Evolutionary conservation across 2,888 invertebrate species (phyloP).

Genomic region (Diaphora mendica): DNA sequence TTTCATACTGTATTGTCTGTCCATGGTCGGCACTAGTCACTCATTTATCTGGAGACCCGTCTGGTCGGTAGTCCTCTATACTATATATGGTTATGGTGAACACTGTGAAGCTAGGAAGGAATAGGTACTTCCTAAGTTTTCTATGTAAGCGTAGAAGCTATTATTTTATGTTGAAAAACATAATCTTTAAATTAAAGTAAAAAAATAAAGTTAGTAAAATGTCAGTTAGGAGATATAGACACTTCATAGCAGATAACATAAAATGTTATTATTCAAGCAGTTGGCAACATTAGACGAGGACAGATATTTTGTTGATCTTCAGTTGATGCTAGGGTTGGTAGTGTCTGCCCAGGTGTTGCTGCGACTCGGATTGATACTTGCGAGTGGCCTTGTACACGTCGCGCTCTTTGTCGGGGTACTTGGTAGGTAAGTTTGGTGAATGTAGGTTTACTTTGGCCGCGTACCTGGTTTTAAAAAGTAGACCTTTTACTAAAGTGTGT

Average conservation of each 20-base stretch:
- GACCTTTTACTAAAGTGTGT: neutral
- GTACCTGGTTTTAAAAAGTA: constrained; percentile 78
- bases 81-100: too few species aligned
- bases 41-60: too few species aligned
- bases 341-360: constrained; percentile 73
- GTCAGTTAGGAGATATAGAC: neutral
- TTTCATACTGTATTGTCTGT: too few species aligned
- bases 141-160: neutral
- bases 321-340: constrained; percentile 69
- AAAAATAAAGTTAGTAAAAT: too few species aligned
- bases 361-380: constrained; percentile 80
- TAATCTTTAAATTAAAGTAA: too few species aligned
- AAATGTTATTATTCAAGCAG: neutral
- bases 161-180: too few species aligned
- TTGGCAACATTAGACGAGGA: neutral
- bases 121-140: too few species aligned
- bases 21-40: too few species aligned
- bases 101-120: too few species aligned
- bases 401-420: constrained; percentile 94
- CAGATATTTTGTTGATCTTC: constrained; percentile 1
- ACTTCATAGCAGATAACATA: neutral
- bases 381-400: constrained; percentile 95
- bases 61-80: neutral
- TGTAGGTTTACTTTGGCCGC: constrained; percentile 94
- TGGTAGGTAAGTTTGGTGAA: constrained; percentile 94